Percentiles rank a stretch among this genome's conserved stretches.
phyloP scores from a whole-genome alignment of 2,888 invertebrate species.

The Zootermopsis nevadensis region DNA sequence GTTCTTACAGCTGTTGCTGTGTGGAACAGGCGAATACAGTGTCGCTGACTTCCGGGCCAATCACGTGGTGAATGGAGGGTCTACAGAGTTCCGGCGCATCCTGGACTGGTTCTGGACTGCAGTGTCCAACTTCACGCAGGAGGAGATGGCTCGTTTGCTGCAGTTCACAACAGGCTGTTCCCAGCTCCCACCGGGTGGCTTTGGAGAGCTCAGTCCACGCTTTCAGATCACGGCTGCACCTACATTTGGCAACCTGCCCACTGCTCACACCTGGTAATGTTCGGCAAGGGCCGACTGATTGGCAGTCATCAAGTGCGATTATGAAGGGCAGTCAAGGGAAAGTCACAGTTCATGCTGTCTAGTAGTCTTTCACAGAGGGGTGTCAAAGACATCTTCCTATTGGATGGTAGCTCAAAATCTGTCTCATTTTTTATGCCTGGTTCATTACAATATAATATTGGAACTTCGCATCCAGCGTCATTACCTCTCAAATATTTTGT shows the following conservation, averaged over 20 bases:
- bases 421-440: no score
- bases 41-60: conserved; percentile 90
- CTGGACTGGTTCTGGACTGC: conserved; percentile 94
- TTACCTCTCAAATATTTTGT: no score
- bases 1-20: conserved; percentile 78
- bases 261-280: conserved; percentile 89
- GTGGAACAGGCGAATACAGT: conserved; percentile 93
- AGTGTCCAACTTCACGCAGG: conserved; percentile 87
- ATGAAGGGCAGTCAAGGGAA: no score
- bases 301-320: no score
- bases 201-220: conserved; percentile 88
- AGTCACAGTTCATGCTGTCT: no score
- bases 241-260: conserved; percentile 89
- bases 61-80: conserved; percentile 83
- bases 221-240: conserved; percentile 94
- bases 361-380: no score
- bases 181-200: conserved; percentile 91
- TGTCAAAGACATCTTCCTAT: no score
- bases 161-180: conserved; percentile 95
- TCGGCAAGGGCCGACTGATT: no score
- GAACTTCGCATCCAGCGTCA: no score
- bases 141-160: conserved; percentile 91
- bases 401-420: no score
- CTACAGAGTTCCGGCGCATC: conserved; percentile 84
- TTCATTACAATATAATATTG: no score